Percentiles rank a stretch among this genome's conserved stretches.
Conservation (phyloP, 2,113 vertebrate species). For the Daboia siamensis region DNA sequence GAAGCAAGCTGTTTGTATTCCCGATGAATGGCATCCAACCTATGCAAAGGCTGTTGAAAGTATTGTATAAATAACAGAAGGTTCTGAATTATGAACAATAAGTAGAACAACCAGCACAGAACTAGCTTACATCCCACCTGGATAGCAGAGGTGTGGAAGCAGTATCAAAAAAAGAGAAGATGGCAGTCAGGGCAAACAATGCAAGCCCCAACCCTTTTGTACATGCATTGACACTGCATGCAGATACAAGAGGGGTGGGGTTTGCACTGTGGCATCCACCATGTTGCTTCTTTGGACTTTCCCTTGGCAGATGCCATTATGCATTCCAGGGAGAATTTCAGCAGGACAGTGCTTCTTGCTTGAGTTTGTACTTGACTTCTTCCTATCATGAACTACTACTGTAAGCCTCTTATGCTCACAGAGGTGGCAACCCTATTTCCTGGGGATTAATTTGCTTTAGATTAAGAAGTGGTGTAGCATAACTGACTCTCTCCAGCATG, state of each 20-base stretch:
- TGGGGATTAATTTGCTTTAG: neutral
- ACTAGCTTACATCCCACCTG: neutral
- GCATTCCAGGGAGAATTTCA: neutral
- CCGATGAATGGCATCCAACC: neutral
- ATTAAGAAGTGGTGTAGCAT: neutral
- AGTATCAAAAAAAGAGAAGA: neutral
- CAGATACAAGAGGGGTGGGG: neutral
- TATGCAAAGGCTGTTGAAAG: neutral
- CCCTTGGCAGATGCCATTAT: neutral
- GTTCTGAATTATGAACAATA: neutral
- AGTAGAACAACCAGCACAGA: neutral
- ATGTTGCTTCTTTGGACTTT: neutral
- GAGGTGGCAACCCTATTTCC: neutral
- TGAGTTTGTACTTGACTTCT: neutral
- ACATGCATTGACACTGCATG: neutral
- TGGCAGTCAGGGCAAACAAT: neutral
- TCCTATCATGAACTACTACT: neutral
- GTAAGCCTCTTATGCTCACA: neutral
- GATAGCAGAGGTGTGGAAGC: neutral
- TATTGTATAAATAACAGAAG: neutral
- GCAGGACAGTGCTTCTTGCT: neutral
- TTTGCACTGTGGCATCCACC: neutral
- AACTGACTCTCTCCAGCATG: fast-evolving
- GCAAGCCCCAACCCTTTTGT: neutral
- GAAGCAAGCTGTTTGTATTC: too few species aligned